Evolutionary conservation across 2,888 invertebrate species (phyloP), one percentile per base, ranked within the genome.

Genomic region (Drosophila fulvimacula): DNA sequence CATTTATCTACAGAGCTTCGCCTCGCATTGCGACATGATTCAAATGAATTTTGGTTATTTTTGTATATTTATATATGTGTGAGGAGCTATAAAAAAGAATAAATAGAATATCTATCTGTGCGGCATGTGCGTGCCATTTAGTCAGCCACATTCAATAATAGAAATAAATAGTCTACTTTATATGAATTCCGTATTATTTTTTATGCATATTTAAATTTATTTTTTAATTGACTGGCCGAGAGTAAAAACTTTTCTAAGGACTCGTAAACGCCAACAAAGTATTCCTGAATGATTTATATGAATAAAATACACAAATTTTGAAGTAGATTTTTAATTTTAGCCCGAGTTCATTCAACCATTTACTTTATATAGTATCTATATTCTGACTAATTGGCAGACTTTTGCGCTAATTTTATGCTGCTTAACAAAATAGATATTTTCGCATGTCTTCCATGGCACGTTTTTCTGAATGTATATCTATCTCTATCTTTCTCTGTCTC

Each of bases 71-170:
- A 24, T 36, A 15, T 24, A 51, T 27, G 27, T 46, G 46, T 10
- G 46, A 46, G n/a, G 15, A 9, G 19, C 32, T 51, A 51, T 30
- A 32, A 32, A 49, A 34, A 49, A 34, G 21, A 21, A 51, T 34
- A 51, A 34, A 49, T 49, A 49, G 34, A 49, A 49, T 32, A 32
- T 51, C 51, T 34, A 51, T 51, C 51, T 51, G 9, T 51, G 10
- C 36, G 51, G 46, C 62, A 11, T 42, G 49, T 63, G 63, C 48
- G 46, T 32, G 32, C 48, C 32, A 63, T 63, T 63, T 48, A 48
- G 15, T 41, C 30, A 24, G 17, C 30, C 17, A n/a, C 2, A 32
- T 24, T 39, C 21, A 49, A 30, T 41, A 36, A 21, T 27, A 49
- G 34, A 17, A 17, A 62, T 64, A 61, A 27, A 38, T 34, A 32